Conservation (phyloP, 1,140 invertebrate genomes). For the Drosophila sproati region DNA sequence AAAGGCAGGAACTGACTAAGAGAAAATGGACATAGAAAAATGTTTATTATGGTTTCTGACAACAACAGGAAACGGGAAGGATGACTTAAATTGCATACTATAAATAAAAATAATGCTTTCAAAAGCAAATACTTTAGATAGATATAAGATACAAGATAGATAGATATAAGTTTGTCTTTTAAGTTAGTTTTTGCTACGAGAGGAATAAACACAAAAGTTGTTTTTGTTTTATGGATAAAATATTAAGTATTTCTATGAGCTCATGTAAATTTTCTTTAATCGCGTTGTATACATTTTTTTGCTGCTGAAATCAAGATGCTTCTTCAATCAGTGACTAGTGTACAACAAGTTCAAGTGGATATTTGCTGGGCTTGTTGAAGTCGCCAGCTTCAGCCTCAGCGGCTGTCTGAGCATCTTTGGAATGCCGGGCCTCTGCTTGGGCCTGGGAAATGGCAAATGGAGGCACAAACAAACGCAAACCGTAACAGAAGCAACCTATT, state of each 20-base stretch:
- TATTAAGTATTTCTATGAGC: not conserved
- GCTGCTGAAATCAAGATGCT: not conserved
- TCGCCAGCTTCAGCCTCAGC: not conserved
- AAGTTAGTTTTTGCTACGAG: too few species aligned
- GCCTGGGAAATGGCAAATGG: constrained; percentile 1
- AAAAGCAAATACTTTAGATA: too few species aligned
- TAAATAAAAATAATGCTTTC: too few species aligned
- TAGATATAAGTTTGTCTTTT: too few species aligned
- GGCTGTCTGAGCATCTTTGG: constrained; percentile 16
- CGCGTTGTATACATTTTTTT: not conserved
- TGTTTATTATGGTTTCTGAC: not conserved
- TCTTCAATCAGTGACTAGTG: not conserved
- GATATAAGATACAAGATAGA: too few species aligned
- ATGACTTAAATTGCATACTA: not conserved
- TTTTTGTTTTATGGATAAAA: too few species aligned
- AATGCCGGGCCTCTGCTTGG: constrained; percentile 2
- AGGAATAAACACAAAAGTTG: too few species aligned
- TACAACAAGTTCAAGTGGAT: not conserved
- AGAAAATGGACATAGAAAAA: not conserved
- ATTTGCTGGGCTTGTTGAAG: constrained; percentile 1
- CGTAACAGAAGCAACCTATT: constrained; percentile 26
- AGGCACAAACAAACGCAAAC: not conserved
- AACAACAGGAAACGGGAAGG: constrained; percentile 7
- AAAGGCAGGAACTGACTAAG: not conserved
- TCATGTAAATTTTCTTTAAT: too few species aligned